Evolutionary conservation across 2,888 invertebrate genomes (phyloP), one percentile per base, ranked within the genome.

Genomic region (Torymus texanus): DNA sequence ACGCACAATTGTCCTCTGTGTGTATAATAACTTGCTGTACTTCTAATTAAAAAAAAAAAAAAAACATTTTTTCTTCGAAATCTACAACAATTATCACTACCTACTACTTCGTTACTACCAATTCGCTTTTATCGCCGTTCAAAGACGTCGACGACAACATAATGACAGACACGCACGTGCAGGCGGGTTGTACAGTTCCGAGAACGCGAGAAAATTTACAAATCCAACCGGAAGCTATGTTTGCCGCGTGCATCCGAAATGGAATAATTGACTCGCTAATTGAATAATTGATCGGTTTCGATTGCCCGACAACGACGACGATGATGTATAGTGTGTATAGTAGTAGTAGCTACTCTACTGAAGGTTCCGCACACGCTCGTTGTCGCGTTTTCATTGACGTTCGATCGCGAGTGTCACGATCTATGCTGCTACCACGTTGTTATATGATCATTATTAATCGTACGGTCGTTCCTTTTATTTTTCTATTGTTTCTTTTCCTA

Each of bases 241-340:
- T 14, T 8, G 5, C 68, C 21, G 10, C n/a, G 11, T 4, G 24
- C 11, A 10, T 13, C 14, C 68, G 66, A 50, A 81, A 81, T 78
- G 62, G 72, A 81, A 81, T 72, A 78, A 78, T 75, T 66, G 75
- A 75, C 70, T 56, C n/a, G 24, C 67, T 67, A 78, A 81, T 76
- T 78, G 71, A 75, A 78, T 65, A 81, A 81, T 78, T 72, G 77
- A 78, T 78, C 70, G 72, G 58, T 63, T 73, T 80, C 68, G 80
- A 80, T 79, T 72, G 11, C 18, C 53, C 16, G 21, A 66, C 21
- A 21, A 53, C 16, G 21, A 66, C 21, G 2, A 53, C 16, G 21
- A 66, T 29, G 62, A 61, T 41, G 10, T 41, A 41, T 41, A 41
- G 41, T 41, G 8, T n/a, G 68, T 29, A 68, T 21, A 21, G 21